phyloP scores from a whole-genome alignment of 2,113 vertebrate genomes.

The Phaetusa simplex region DNA sequence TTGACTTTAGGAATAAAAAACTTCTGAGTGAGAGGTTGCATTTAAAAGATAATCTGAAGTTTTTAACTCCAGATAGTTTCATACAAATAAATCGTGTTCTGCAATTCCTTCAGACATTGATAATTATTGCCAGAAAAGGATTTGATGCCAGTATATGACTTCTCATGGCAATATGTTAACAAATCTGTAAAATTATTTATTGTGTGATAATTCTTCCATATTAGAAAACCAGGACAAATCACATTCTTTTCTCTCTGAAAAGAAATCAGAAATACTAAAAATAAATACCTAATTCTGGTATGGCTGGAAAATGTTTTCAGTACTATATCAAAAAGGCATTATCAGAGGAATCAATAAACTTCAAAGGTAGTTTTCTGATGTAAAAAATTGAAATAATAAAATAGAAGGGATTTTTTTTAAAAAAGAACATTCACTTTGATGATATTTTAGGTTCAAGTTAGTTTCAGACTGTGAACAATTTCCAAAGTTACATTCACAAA shows the following conservation, averaged over 20 bases:
- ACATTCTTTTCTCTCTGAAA: neutral
- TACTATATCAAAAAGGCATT: neutral
- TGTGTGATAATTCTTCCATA: neutral
- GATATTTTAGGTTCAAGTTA: neutral
- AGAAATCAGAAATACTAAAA: neutral
- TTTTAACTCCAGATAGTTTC: neutral
- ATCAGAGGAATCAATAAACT: neutral
- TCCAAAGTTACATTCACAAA: neutral
- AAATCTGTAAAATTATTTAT: neutral
- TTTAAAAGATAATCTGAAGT: neutral
- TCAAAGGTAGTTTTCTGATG: neutral
- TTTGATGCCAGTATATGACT: neutral
- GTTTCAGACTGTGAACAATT: neutral
- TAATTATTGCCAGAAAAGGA: neutral
- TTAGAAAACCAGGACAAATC: neutral
- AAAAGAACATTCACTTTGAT: neutral
- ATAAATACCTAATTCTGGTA: neutral
- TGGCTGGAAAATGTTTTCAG: neutral
- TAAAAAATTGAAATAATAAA: neutral
- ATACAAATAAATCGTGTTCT: neutral
- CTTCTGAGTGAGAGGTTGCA: rapidly evolving
- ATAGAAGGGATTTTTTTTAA: neutral
- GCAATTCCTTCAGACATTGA: neutral
- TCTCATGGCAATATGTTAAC: neutral
- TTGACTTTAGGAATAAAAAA: neutral